phyloP scores from a whole-genome alignment of 2,113 vertebrate species.

The Fregetta grallaria region DNA sequence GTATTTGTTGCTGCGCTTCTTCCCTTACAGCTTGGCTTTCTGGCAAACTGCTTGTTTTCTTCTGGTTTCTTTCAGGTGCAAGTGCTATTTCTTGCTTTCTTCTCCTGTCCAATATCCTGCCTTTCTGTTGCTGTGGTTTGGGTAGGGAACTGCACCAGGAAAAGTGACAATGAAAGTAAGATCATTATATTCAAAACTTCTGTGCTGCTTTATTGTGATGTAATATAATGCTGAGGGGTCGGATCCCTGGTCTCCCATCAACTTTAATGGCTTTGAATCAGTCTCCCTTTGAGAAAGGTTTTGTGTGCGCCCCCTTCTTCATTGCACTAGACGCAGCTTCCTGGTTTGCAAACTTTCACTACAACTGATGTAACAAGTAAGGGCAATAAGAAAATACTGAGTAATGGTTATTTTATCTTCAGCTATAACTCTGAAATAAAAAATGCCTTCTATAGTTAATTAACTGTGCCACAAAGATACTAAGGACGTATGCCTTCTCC shows the following conservation, averaged over 20 bases:
- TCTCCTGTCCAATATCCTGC: constrained; percentile 56
- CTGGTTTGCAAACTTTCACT: background rate
- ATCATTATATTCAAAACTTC: background rate
- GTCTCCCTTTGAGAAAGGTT: background rate
- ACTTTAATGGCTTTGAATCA: background rate
- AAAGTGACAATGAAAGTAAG: constrained; percentile 64
- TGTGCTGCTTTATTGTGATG: background rate
- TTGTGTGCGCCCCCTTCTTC: background rate
- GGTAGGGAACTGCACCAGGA: constrained; percentile 48
- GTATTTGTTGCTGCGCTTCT: background rate
- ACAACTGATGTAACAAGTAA: background rate
- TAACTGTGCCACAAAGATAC: background rate
- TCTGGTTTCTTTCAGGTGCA: constrained; percentile 75
- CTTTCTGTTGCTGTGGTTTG: constrained; percentile 52
- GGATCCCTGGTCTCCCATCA: background rate
- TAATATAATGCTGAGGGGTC: background rate
- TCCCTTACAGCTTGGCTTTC: constrained; percentile 20
- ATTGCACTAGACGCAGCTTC: background rate
- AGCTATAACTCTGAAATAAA: background rate
- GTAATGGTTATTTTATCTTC: background rate
- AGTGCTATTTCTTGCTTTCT: constrained; percentile 63
- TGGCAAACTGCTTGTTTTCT: constrained; percentile 47
- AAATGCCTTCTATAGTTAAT: background rate
- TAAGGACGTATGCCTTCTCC: background rate
- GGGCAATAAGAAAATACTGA: background rate